A percentile compares a stretch with the other conserved stretches of the same genome.
phyloP scores from a whole-genome alignment of 92 coral and sea anemone species.

The Hydrozoanthus gracilis region DNA sequence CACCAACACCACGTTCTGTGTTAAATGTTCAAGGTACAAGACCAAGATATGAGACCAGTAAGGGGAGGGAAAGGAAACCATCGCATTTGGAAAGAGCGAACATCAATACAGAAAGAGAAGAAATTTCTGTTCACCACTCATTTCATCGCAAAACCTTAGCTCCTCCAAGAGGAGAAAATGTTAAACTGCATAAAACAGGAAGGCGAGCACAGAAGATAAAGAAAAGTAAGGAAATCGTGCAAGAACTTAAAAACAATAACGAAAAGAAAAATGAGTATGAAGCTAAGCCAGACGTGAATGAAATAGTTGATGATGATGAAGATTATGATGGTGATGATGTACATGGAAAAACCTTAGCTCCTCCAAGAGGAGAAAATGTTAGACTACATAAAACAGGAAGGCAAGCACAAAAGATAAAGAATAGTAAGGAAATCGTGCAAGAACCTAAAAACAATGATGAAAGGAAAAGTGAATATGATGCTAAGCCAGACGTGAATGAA shows the following conservation, averaged over 20 bases:
- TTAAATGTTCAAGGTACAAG: not conserved
- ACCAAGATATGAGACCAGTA: not conserved
- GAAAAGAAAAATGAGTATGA: not conserved
- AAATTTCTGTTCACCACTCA: not conserved
- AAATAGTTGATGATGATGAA: slow-evolving; percentile 7
- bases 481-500: not conserved
- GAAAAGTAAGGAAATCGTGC: not conserved
- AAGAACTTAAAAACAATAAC: not conserved
- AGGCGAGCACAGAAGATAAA: not conserved
- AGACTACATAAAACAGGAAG: not conserved
- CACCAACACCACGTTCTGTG: slow-evolving; percentile 25
- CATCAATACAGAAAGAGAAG: not conserved
- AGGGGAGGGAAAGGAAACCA: not conserved
- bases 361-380: not conserved
- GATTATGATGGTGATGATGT: not conserved
- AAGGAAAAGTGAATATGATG: not conserved
- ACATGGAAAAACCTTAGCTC: slow-evolving; percentile 38
- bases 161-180: slow-evolving; percentile 7
- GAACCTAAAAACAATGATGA: not conserved
- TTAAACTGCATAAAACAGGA: not conserved
- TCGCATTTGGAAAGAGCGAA: not conserved
- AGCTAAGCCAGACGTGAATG: not conserved
- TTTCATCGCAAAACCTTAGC: slow-evolving; percentile 42
- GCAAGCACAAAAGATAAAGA: not conserved
- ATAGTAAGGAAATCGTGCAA: not conserved